Evolutionary conservation across 2,888 invertebrate species (phyloP).

Genomic region (Oscheius sp.): DNA sequence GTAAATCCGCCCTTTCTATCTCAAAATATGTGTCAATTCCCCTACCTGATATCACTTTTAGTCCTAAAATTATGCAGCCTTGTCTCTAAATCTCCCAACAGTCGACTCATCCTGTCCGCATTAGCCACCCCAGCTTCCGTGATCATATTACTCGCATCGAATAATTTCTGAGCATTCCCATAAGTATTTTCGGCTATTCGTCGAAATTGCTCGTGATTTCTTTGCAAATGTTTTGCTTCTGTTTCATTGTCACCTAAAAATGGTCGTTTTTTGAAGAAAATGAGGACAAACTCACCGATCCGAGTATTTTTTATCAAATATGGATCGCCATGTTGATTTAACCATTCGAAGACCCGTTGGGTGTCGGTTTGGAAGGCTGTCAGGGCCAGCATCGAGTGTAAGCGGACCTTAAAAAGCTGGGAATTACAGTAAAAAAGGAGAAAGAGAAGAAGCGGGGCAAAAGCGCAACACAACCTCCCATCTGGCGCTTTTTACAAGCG

Average conservation of each 20-base stretch:
- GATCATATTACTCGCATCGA: constrained; percentile 55
- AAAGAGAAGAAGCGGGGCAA: neutral
- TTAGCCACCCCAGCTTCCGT: constrained; percentile 49
- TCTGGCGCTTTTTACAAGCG: too few relatives aligned
- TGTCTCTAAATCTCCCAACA: constrained; percentile 44
- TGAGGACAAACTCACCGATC: constrained; percentile 54
- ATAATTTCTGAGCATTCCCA: constrained; percentile 64
- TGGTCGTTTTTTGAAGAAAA: neutral
- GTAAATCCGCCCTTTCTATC: too few relatives aligned
- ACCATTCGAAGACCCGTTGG: constrained; percentile 67
- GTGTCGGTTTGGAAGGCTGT: constrained; percentile 62
- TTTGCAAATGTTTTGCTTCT: constrained; percentile 49
- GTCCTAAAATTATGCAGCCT: constrained; percentile 46
- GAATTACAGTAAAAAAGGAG: neutral
- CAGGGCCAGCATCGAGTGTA: constrained; percentile 54
- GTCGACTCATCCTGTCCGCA: constrained; percentile 35
- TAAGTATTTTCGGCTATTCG: constrained; percentile 68
- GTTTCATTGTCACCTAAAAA: constrained; percentile 47
- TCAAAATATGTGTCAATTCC: neutral
- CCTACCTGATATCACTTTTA: constrained; percentile 46
- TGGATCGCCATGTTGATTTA: constrained; percentile 71
- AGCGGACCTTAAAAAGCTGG: constrained; percentile 44
- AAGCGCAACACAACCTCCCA: neutral
- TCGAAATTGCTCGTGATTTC: constrained; percentile 64
- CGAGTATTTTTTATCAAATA: constrained; percentile 63